Evolutionary conservation across 2,113 vertebrate genomes (phyloP).

Genomic region (Colistium nudipinnis): DNA sequence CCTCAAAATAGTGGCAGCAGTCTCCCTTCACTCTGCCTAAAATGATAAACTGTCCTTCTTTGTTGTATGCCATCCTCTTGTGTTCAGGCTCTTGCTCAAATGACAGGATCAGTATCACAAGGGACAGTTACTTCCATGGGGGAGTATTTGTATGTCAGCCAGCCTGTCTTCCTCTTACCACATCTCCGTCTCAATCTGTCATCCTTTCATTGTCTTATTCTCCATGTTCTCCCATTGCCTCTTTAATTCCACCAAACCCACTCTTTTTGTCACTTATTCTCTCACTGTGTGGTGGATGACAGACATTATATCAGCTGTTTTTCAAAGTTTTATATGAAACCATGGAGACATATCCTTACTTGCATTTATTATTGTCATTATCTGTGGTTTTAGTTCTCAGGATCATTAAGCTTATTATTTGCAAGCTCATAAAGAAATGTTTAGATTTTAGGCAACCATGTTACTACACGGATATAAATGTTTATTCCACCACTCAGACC

Average conservation of each 20-base stretch:
- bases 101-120: slow-evolving; percentile 56
- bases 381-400: too few species aligned
- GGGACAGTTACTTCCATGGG: slow-evolving; percentile 56
- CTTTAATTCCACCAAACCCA: slow-evolving; percentile 15
- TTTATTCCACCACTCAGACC: too few species aligned
- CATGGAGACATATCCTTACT: not conserved
- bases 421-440: too few species aligned
- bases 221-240: slow-evolving; percentile 7
- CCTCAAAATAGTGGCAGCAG: slow-evolving; percentile 23
- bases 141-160: slow-evolving; percentile 65
- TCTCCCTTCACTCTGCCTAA: slow-evolving; percentile 19
- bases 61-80: slow-evolving; percentile 19
- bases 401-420: too few species aligned
- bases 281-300: not conserved
- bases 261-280: slow-evolving; percentile 17
- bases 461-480: too few species aligned
- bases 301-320: not conserved
- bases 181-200: slow-evolving; percentile 62
- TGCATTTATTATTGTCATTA: too few species aligned
- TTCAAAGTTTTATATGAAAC: not conserved
- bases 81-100: slow-evolving; percentile 47
- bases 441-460: too few species aligned
- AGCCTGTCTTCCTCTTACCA: slow-evolving; percentile 44
- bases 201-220: slow-evolving; percentile 40
- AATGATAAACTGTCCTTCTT: slow-evolving; percentile 51